These are phyloP conservation scores for Bufotes viridis DNA, from an alignment of 2,797 vertebrate genomes.

Conservation along the genomic window DNA sequence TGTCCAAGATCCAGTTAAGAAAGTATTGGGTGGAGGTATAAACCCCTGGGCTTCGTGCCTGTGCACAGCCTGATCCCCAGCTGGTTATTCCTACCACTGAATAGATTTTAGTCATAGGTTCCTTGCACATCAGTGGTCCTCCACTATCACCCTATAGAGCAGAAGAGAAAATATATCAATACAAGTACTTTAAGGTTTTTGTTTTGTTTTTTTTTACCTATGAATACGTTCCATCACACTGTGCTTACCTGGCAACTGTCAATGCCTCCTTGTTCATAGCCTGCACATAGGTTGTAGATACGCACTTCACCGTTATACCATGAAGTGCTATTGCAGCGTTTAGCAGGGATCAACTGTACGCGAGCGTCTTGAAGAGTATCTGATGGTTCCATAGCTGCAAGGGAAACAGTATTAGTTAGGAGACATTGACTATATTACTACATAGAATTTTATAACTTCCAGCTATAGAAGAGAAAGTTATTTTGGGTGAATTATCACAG, in stretches of 20 bases:
- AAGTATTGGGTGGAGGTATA: constrained; percentile 68
- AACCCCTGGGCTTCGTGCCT: constrained; percentile 66
- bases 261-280: constrained; percentile 64
- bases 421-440: neutral
- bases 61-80: constrained; percentile 70
- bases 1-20: constrained; percentile 65
- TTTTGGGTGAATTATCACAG: too few species aligned
- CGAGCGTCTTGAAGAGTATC: constrained; percentile 62
- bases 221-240: too few species aligned
- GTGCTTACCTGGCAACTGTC: constrained; percentile 69
- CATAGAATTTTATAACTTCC: neutral
- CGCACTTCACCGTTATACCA: constrained; percentile 66
- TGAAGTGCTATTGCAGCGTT: constrained; percentile 64
- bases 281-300: constrained; percentile 65
- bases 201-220: neutral
- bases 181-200: neutral
- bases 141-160: constrained; percentile 71
- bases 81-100: constrained; percentile 69
- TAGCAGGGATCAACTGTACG: constrained; percentile 55
- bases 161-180: neutral
- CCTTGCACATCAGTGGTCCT: constrained; percentile 71
- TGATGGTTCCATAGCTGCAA: neutral
- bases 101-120: constrained; percentile 46
- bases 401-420: neutral
- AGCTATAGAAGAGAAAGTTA: neutral